Evolutionary conservation across 2,797 vertebrate species (phyloP).

Genomic region (Scolopax rusticola): DNA sequence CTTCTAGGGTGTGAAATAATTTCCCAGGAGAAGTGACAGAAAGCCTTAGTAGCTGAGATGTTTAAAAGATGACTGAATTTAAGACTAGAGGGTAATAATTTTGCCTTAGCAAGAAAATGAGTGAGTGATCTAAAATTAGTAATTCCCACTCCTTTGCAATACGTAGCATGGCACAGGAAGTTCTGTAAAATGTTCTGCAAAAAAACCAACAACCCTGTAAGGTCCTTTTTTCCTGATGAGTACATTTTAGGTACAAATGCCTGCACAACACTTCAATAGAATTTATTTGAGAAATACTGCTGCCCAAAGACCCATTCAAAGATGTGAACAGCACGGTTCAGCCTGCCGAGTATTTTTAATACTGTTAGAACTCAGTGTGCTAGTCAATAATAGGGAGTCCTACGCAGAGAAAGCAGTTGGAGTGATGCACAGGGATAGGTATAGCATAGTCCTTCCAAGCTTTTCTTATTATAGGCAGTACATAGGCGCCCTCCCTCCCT

Average conservation of each 20-base stretch:
- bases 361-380: neutral
- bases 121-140: neutral
- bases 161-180: neutral
- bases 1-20: neutral
- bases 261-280: neutral
- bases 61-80: constrained; percentile 1
- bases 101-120: neutral
- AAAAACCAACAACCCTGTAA: neutral
- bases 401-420: neutral
- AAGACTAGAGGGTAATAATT: neutral
- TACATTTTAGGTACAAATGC: neutral
- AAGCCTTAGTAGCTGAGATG: neutral
- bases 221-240: neutral
- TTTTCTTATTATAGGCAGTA: neutral
- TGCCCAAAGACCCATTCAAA: neutral
- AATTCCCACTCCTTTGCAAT: neutral
- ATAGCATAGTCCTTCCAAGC: neutral
- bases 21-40: neutral
- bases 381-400: neutral
- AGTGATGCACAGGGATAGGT: neutral
- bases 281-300: neutral
- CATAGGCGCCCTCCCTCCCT: neutral
- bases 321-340: neutral
- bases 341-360: neutral
- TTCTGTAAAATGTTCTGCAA: neutral